Evolutionary conservation across 2,888 invertebrate genomes (phyloP).

Genomic region (Pimpla rufipes): DNA sequence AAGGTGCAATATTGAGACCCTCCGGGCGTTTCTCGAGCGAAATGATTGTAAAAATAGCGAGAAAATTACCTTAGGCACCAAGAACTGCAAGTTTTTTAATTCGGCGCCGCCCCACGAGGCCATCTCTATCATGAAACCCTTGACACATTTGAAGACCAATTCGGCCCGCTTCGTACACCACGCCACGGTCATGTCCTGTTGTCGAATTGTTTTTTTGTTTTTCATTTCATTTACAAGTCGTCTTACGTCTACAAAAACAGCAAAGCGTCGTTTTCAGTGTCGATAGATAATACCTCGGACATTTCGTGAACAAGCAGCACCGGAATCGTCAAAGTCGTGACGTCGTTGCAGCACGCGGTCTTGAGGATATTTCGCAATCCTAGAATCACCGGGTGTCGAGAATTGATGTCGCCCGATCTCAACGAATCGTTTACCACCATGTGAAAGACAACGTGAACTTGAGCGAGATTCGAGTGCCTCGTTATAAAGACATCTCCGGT

Average conservation of each 20-base stretch:
- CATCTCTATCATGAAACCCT: slow-evolving; percentile 99
- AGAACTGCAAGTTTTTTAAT: slow-evolving; percentile 94
- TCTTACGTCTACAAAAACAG: slow-evolving; percentile 31
- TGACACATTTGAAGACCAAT: slow-evolving; percentile 98
- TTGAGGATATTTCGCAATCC: slow-evolving; percentile 98
- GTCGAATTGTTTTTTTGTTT: slow-evolving; percentile 55
- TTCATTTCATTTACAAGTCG: slow-evolving; percentile 3
- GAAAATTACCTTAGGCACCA: slow-evolving; percentile 90
- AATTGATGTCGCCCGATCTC: slow-evolving; percentile 94
- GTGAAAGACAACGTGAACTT: slow-evolving; percentile 98
- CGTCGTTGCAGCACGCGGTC: slow-evolving; percentile 97
- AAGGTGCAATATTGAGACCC: neutral
- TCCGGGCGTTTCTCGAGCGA: too few species aligned
- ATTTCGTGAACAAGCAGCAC: slow-evolving; percentile 96
- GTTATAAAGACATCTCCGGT: slow-evolving; percentile 95
- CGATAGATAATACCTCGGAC: slow-evolving; percentile 90
- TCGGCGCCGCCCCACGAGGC: slow-evolving; percentile 96
- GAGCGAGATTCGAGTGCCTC: slow-evolving; percentile 96
- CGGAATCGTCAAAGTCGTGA: slow-evolving; percentile 97
- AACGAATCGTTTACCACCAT: slow-evolving; percentile 95
- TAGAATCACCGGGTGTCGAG: slow-evolving; percentile 97
- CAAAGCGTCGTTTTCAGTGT: neutral
- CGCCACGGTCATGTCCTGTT: slow-evolving; percentile 96
- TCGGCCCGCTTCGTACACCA: slow-evolving; percentile 99
- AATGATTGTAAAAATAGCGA: too few species aligned